Percentiles rank a stretch among this genome's conserved stretches.
Conservation (phyloP, 2,888 invertebrate species). For the Leucoma salicis region DNA sequence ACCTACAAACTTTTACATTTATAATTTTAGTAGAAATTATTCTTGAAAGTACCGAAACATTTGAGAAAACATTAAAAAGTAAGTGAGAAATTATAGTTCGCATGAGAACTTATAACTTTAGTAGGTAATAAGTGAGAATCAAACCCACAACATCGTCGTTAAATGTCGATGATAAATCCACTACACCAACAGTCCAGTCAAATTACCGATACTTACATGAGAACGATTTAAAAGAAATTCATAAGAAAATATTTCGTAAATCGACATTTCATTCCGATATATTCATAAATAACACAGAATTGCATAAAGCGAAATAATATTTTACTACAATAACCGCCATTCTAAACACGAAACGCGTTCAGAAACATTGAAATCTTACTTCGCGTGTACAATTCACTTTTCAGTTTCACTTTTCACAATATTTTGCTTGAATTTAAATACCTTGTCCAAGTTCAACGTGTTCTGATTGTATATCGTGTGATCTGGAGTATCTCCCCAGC, state of each 20-base stretch:
- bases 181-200: too few species aligned
- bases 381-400: slow-evolving; percentile 20
- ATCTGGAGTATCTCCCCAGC: slow-evolving; percentile 72
- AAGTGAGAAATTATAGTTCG: too few species aligned
- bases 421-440: slow-evolving; percentile 59
- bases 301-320: neutral
- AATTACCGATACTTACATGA: too few species aligned
- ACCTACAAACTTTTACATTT: too few species aligned
- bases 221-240: too few species aligned
- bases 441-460: slow-evolving; percentile 68
- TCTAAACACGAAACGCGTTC: slow-evolving; percentile 2
- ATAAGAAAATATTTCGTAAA: slow-evolving; percentile 5
- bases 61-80: too few species aligned
- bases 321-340: slow-evolving; percentile 5
- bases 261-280: neutral
- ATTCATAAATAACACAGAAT: neutral
- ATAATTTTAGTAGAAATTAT: too few species aligned
- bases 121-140: too few species aligned
- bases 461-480: slow-evolving; percentile 75
- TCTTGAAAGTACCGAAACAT: too few species aligned
- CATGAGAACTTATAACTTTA: too few species aligned
- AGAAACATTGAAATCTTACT: slow-evolving; percentile 1
- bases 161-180: too few species aligned
- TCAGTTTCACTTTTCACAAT: slow-evolving; percentile 28
- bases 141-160: too few species aligned